Evolutionary conservation across 2,113 vertebrate genomes (phyloP).

Genomic region (Indicator indicator): DNA sequence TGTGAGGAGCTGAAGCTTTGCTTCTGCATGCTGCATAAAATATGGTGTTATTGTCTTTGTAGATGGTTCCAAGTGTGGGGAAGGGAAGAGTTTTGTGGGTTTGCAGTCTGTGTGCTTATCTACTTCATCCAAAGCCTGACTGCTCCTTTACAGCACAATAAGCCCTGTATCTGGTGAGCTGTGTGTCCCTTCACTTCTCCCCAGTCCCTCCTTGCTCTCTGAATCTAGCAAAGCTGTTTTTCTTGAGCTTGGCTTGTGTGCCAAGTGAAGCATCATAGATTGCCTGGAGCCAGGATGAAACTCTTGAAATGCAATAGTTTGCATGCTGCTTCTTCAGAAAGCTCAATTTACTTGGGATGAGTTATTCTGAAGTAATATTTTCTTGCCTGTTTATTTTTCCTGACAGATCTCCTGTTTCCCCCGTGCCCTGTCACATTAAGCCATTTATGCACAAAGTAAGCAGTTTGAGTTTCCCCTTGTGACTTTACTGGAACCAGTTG

Average conservation of each 20-base stretch:
- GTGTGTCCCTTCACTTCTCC: background rate
- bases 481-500: slow-evolving; percentile 22
- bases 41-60: accelerated
- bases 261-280: slow-evolving; percentile 2
- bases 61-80: background rate
- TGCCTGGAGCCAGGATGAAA: slow-evolving; percentile 36
- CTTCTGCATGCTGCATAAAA: background rate
- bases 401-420: slow-evolving; percentile 19
- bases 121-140: background rate
- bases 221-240: background rate
- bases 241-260: slow-evolving; percentile 29
- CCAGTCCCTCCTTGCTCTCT: background rate
- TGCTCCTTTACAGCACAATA: background rate
- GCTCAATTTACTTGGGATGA: slow-evolving; percentile 22
- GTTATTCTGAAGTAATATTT: slow-evolving; percentile 26
- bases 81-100: background rate
- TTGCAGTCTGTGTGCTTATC: background rate
- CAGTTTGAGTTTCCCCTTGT: background rate
- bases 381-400: slow-evolving; percentile 39
- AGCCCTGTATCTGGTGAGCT: background rate
- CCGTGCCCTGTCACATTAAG: background rate
- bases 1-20: background rate
- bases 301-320: background rate
- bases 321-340: background rate
- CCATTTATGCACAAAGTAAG: slow-evolving; percentile 5